Percentiles rank a stretch among this genome's conserved stretches.
Conservation (phyloP, 2,888 invertebrate species). For the Rhopalosiphum nymphaeae region DNA sequence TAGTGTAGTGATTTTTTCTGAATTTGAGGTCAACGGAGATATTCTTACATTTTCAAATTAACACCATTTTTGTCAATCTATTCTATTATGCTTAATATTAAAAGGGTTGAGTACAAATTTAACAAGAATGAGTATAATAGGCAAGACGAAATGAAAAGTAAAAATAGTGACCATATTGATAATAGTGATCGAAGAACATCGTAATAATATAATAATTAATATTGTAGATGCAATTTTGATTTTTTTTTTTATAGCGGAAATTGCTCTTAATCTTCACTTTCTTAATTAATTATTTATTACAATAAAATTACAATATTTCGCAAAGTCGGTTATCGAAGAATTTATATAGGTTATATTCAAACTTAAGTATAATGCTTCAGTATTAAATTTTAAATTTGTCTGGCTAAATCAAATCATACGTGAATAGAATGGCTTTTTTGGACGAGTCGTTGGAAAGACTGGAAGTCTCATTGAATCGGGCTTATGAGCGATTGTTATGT, state of each 20-base stretch:
- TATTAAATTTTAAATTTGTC: background rate
- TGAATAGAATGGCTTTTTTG: background rate
- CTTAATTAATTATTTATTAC: too few relatives aligned
- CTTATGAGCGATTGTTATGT: background rate
- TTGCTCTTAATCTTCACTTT: background rate
- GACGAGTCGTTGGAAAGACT: background rate
- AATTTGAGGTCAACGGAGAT: too few relatives aligned
- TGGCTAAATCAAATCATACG: background rate
- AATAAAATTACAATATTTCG: too few relatives aligned
- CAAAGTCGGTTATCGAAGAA: too few relatives aligned
- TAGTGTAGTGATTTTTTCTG: too few relatives aligned
- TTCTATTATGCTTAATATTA: too few relatives aligned
- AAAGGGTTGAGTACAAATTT: too few relatives aligned
- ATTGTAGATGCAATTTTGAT: too few relatives aligned
- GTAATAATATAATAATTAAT: background rate
- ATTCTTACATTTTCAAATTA: too few relatives aligned
- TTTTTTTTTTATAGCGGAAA: background rate
- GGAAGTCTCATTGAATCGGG: background rate
- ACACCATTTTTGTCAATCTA: too few relatives aligned
- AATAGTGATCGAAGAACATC: background rate
- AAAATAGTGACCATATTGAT: background rate
- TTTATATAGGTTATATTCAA: background rate
- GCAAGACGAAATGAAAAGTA: background rate
- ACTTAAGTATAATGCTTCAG: background rate
- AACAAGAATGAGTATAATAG: too few relatives aligned